Evolutionary conservation across 1,140 invertebrate genomes (phyloP), one percentile per base, ranked within the genome.

Genomic region (Leptopilina boulardi): DNA sequence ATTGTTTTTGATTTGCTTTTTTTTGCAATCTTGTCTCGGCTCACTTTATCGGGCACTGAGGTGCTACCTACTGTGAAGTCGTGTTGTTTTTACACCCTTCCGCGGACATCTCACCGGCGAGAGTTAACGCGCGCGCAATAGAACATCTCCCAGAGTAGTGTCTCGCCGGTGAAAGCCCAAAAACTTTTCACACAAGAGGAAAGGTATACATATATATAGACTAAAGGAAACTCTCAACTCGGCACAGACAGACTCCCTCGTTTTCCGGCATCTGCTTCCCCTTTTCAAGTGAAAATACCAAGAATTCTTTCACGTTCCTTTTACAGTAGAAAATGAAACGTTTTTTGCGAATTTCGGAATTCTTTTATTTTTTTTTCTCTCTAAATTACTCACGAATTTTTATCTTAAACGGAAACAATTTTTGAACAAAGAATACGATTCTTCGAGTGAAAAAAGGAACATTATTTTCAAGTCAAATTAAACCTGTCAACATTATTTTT

Each of bases 1-100:
- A 72, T 66, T 23, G 78, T 73, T 26, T 83, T 86, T 66, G 78
- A 51, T 34, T 82, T 80, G 11, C 77, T 59, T 70, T 86, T 86
- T 74, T 80, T 85, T 10, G 82, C 80, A 5, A 85, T 74, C 72
- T 85, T 85, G 79, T 78, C 79, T 51, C 79, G 79, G 73, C 80
- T 78, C 18, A 84, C 66, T 75, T 85, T 86, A 18, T 82, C 80
- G 10, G 79, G 76, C 72, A 81, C 77, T 34, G 70, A 66, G 26
- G 59, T 66, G 23, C 56, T 66, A 66, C 59, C 59, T 66, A 66
- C 59, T 66, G 42, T 47, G 42, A 15, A 66, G 23, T 66, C 59
- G 59, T 66, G 59, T 66, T 66, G 59, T 66, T 66, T 66, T 66
- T 66, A 66, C 59, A 66, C 59, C 59, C 59, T 30, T 66, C 23